These are phyloP conservation scores for Harpalus rufipes DNA, from an alignment of 2,888 invertebrate genomes.

Conservation along the genomic window DNA sequence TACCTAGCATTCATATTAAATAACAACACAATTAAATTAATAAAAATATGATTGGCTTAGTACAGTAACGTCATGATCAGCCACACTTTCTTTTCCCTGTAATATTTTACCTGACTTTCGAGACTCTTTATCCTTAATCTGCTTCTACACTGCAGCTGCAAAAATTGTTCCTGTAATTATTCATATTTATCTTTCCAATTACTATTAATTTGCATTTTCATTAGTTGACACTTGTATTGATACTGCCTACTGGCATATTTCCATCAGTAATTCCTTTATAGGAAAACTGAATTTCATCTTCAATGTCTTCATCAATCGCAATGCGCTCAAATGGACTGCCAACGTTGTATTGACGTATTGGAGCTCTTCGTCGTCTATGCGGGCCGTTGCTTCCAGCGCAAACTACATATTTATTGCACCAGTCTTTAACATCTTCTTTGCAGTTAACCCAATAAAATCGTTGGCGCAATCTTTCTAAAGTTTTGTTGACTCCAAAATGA, in stretches of 20 bases:
- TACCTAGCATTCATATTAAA: no score
- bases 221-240: background rate
- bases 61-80: no score
- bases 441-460: no score
- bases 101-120: conserved; percentile 8
- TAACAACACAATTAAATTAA: no score
- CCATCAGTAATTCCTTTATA: background rate
- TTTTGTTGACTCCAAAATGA: no score
- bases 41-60: no score
- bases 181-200: background rate
- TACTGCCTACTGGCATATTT: background rate
- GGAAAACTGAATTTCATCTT: background rate
- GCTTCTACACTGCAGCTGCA: background rate
- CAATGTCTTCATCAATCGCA: background rate
- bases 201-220: background rate
- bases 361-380: background rate
- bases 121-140: conserved; percentile 11
- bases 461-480: no score
- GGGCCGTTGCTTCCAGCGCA: no score
- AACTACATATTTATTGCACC: no score
- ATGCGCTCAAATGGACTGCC: no score
- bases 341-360: background rate
- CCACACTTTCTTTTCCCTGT: background rate
- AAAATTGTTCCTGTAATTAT: background rate
- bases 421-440: no score